Evolutionary conservation across 1,140 invertebrate species (phyloP).

Genomic region (Palaemon carinicauda): DNA sequence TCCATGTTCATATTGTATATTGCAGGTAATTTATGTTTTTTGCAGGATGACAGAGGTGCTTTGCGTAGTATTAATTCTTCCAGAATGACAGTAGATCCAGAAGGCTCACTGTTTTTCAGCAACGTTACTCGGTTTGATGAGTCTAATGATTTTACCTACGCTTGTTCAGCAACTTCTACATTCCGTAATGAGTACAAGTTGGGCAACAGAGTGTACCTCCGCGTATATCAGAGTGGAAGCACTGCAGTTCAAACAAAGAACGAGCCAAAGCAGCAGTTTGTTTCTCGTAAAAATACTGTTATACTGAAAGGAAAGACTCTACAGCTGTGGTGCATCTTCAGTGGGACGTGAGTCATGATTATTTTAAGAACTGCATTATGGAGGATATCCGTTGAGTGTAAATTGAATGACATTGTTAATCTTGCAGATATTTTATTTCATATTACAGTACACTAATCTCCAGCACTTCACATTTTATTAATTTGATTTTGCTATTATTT

Average conservation of each 20-base stretch:
- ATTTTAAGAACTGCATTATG: too few species aligned
- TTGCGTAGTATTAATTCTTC: conserved; percentile 91
- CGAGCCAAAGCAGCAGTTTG: conserved; percentile 81
- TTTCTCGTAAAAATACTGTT: conserved; percentile 84
- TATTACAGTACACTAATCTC: background rate
- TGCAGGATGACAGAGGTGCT: conserved; percentile 74
- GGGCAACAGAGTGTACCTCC: conserved; percentile 80
- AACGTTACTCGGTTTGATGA: conserved; percentile 88
- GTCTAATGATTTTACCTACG: conserved; percentile 83
- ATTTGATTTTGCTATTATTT: background rate
- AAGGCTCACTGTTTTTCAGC: conserved; percentile 93
- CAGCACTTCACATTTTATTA: background rate
- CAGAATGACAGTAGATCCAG: conserved; percentile 91
- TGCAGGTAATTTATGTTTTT: conserved; percentile 15
- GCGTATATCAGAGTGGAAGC: conserved; percentile 79
- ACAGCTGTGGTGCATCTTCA: conserved; percentile 87
- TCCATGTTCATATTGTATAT: too few species aligned
- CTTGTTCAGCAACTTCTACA: conserved; percentile 85
- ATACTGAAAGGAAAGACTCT: conserved; percentile 82
- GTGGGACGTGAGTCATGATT: conserved; percentile 79
- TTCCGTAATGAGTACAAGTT: conserved; percentile 91
- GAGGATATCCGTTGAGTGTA: background rate
- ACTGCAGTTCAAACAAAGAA: conserved; percentile 78
- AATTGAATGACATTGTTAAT: too few species aligned
- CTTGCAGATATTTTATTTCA: background rate